Base-by-base conservation (phyloP, 2,888 invertebrate genomes). In the Adela reaumurella region DNA sequence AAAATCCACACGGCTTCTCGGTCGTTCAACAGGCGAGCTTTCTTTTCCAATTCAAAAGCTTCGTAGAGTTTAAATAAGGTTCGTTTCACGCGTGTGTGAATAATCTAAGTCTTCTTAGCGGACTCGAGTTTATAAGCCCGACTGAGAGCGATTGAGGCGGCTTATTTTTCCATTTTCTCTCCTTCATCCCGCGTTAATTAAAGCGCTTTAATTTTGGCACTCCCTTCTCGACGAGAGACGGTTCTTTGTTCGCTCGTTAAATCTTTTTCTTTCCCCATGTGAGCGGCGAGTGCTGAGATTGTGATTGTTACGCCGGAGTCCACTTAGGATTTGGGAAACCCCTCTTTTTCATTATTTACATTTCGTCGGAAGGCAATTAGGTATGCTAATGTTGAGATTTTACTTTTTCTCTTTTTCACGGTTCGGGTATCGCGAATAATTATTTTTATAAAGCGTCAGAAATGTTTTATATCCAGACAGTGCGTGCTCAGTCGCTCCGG, bases 331-430 rank as follows among this genome's bases (percentile, higher is more conserved):
- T 35, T 35, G 3, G n/a, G 35, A 14, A 35, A 35, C 3, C 8
- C 35, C 35, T 14, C 14, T 14, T 35, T 35, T 35, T 35, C 72
- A 72, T 70, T 69, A 65, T 68, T 67, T 62, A 61, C 64, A 62
- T 68, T 69, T 64, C 63, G 64, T 64, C 62, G 62, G 66, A 68
- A 8, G 35, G 8, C 74, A 76, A 73, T 76, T 73, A 74, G 64
- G 67, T 69, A 74, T 74, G 74, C 68, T 74, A 73, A 76, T 76
- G 11, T 35, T 35, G n/a, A 35, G 35, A 35, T 24, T 35, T 11
- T 35, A 4, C n/a, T 35, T 35, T 35, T 35, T 35, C 8, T 14
- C 24, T 24, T 24, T 24, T 24, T 24, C 8, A 24, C 24, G 24
- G 24, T 24, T 24, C 24, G 24, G 24, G 24, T 24, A 24, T 24